Evolutionary conservation across 2,113 vertebrate species (phyloP).

Genomic region (Microcebus jonahi): DNA sequence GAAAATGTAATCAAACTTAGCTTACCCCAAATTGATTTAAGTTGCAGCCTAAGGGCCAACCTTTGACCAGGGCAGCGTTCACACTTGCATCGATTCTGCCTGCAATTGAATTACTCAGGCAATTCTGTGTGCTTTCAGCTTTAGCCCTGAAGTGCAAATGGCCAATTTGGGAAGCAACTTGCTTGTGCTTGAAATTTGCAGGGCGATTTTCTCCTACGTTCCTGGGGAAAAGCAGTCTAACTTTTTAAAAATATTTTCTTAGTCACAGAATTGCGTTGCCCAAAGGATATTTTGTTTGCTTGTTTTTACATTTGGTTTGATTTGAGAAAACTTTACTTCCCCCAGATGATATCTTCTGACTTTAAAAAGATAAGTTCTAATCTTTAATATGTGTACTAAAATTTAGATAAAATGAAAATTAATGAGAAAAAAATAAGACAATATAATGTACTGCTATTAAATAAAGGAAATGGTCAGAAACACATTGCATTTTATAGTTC

Average conservation of each 20-base stretch:
- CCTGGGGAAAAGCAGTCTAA: not conserved
- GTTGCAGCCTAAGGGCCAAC: constrained; percentile 72
- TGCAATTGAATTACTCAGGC: constrained; percentile 72
- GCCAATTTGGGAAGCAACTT: constrained; percentile 67
- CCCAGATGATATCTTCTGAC: not conserved
- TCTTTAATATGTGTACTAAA: not conserved
- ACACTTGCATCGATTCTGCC: constrained; percentile 60
- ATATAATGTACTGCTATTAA: not conserved
- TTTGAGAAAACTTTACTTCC: constrained; percentile 41
- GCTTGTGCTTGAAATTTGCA: constrained; percentile 67
- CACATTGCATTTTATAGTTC: not conserved
- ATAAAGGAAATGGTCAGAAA: not conserved
- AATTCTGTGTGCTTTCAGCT: constrained; percentile 47
- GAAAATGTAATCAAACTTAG: constrained; percentile 78
- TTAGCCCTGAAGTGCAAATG: constrained; percentile 68
- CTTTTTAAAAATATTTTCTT: constrained; percentile 34
- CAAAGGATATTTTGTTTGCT: constrained; percentile 25
- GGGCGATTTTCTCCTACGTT: constrained; percentile 60
- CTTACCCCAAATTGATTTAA: constrained; percentile 72
- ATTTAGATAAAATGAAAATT: constrained; percentile 41
- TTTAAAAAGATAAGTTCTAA: not conserved
- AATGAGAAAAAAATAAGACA: not conserved
- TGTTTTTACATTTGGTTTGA: constrained; percentile 19
- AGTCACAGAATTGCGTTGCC: constrained; percentile 47
- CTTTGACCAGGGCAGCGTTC: constrained; percentile 71